phyloP scores from a whole-genome alignment of 2,888 invertebrate species.

The Germaria angustata region DNA sequence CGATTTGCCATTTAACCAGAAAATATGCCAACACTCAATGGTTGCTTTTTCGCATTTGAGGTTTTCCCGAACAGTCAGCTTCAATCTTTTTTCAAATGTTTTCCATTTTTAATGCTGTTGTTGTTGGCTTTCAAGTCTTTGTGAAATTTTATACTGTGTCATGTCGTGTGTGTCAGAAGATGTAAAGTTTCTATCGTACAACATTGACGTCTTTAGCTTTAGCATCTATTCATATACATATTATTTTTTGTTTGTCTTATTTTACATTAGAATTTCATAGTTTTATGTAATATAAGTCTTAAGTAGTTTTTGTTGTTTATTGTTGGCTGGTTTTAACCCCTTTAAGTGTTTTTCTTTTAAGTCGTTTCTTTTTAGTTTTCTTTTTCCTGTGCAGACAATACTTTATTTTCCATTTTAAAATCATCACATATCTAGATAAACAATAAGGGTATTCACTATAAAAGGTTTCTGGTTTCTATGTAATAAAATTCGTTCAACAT shows the following conservation, averaged over 20 bases:
- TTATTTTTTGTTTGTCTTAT: not conserved
- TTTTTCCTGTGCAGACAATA: conserved; percentile 29
- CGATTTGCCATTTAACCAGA: conserved; percentile 58
- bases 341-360: conserved; percentile 61
- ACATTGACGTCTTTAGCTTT: conserved; percentile 38
- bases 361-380: conserved; percentile 24
- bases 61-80: conserved; percentile 36
- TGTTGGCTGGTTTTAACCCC: conserved; percentile 58
- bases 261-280: conserved; percentile 64
- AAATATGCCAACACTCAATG: conserved; percentile 62
- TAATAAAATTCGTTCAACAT: too few species aligned
- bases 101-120: not conserved
- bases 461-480: too few species aligned
- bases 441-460: conserved; percentile 11
- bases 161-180: conserved; percentile 2
- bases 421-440: not conserved
- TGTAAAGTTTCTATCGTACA: conserved; percentile 18
- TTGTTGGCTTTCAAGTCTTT: conserved; percentile 33
- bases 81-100: conserved; percentile 50
- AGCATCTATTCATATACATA: conserved; percentile 17
- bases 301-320: conserved; percentile 59
- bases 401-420: conserved; percentile 34
- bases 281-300: conserved; percentile 64
- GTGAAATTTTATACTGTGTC: conserved; percentile 43
- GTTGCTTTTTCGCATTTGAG: conserved; percentile 42